Evolutionary conservation across 2,797 vertebrate species (phyloP), one percentile per base, ranked within the genome.

Genomic region (Urocyon cinereoargenteus): DNA sequence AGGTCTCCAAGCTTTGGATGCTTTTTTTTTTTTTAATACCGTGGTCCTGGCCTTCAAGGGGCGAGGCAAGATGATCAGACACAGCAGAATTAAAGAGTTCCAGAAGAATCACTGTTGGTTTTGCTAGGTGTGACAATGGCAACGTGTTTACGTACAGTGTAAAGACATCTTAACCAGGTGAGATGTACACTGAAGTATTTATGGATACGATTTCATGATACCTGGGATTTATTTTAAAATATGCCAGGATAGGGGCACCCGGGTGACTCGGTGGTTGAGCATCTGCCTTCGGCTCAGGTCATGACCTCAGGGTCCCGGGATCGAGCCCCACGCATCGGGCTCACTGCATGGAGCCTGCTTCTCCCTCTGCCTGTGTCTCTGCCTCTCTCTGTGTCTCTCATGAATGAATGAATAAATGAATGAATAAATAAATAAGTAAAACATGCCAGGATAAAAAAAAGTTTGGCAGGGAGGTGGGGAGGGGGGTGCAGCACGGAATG

Each of bases 141-240:
- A 31, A 14, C 0, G 36, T 73, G 36, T 57, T 40, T 49, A 40
- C 16, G 16, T 15, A 19, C 51, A 68, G 45, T 0, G 1, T 9
- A 53, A 91, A 84, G 72, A 72, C 55, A 81, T 51, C 59, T 31
- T 72, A 9, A 72, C 21, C 62, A 11, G 18, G 13, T 22, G 45
- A 78, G 45, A 90, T n/a, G 45, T 36, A 72, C 24, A 22, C 34
- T 62, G 24, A 96, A 57, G 18, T 40, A 61, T 11, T 40, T 3
- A 9, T 12, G 59, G 49, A 61, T 28, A 92, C 87, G n/a, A 90
- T 36, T 40, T 57, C 51, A 45, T 1, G 31, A 68, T 75, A 26
- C 40, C 72, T 92, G 34, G 21, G n/a, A 53, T 88, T 77, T 81
- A 24, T 73, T 90, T 91, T n/a, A 55, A 94, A 94, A 95, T 57